phyloP scores from a whole-genome alignment of 2,888 invertebrate genomes.

The Rapana venosa region DNA sequence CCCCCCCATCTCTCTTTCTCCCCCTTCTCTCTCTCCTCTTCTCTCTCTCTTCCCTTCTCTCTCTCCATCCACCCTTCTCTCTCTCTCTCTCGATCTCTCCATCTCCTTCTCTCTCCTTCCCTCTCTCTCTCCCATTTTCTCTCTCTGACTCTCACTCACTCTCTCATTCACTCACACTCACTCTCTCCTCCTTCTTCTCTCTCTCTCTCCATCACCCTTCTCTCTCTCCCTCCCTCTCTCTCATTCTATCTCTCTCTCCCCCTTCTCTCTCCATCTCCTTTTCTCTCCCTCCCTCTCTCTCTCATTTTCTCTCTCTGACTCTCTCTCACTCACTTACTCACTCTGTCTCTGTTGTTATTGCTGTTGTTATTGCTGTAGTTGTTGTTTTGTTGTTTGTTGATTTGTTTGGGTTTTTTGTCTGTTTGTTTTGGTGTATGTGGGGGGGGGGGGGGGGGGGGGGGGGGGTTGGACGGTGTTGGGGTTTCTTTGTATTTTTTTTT shows the following conservation, averaged over 20 bases:
- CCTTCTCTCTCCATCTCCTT: background rate
- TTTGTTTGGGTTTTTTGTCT: too few species aligned
- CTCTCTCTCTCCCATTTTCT: background rate
- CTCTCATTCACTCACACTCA: background rate
- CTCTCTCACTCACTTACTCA: too few species aligned
- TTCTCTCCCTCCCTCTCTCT: slow-evolving; percentile 7
- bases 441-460: too few species aligned
- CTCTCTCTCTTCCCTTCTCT: background rate
- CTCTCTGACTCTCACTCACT: background rate
- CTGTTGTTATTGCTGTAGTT: too few species aligned
- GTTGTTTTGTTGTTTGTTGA: too few species aligned
- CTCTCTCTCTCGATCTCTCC: background rate
- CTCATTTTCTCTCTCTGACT: background rate
- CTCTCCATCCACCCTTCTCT: background rate
- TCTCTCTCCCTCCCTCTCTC: slow-evolving; percentile 12
- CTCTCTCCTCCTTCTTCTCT: background rate
- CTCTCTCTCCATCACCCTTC: background rate
- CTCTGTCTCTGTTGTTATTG: too few species aligned
- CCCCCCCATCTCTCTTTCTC: background rate
- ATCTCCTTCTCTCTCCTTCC: background rate
- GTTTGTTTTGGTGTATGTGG: too few species aligned
- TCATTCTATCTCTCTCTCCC: background rate
- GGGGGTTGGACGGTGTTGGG: too few species aligned
- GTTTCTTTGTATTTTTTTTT: too few species aligned
- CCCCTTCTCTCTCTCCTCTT: background rate